Evolutionary conservation across 2,797 vertebrate species (phyloP).

Genomic region (Mycteria americana): DNA sequence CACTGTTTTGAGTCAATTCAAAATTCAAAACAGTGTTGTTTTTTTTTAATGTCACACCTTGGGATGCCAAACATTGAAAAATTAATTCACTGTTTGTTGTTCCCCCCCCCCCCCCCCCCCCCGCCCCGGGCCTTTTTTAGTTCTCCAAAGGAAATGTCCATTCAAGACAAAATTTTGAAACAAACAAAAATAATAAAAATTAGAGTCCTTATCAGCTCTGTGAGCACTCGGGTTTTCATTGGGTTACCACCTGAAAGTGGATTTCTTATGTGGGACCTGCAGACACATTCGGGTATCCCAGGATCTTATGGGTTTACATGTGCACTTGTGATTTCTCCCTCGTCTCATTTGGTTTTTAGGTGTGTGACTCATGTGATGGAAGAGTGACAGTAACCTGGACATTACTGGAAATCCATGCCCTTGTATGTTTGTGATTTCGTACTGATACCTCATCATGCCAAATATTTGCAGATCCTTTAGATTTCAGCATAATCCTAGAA

Average conservation of each 20-base stretch:
- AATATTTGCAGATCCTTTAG: neutral
- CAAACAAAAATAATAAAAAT: neutral
- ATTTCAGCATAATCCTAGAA: neutral
- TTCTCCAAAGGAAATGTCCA: neutral
- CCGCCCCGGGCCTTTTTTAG: fast-evolving
- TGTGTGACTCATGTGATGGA: neutral
- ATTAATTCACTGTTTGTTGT: neutral
- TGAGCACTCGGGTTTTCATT: fast-evolving
- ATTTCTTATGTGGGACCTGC: neutral
- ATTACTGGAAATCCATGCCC: fast-evolving
- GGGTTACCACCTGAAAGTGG: neutral
- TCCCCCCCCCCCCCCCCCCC: fast-evolving
- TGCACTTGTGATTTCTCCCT: neutral
- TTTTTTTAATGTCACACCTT: neutral
- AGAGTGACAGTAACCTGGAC: neutral
- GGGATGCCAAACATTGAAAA: neutral
- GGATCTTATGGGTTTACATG: neutral
- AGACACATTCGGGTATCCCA: neutral
- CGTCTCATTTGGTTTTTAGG: neutral
- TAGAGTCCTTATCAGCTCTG: neutral
- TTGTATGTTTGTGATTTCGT: neutral
- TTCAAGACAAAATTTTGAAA: neutral
- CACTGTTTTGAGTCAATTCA: neutral
- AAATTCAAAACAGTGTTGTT: neutral
- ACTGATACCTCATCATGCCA: neutral